Evolutionary conservation across 2,797 vertebrate genomes (phyloP), one percentile per base, ranked within the genome.

Genomic region (Crossoptilon crossoptilon): DNA sequence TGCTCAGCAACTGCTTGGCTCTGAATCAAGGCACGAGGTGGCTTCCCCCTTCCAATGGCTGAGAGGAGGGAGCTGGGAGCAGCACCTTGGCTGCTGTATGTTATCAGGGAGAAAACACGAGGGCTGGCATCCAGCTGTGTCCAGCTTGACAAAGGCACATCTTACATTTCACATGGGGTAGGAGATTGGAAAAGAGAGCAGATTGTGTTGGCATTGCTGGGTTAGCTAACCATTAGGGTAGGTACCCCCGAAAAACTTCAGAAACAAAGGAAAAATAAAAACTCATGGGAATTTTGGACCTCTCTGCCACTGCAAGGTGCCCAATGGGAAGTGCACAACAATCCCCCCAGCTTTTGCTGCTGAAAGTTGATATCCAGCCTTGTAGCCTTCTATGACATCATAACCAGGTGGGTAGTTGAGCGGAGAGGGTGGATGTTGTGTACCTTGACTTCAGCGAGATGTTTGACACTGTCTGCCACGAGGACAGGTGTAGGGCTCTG

Each of bases 141-240:
- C 62, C 79, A 70, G 37, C 44, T 27, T 4, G 2, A 7, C 15
- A 21, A 64, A 77, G 31, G 16, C 16, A 39, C 29, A 43, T 33
- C 14, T 53, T 15, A 21, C 24, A 44, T 17, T 27, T 53, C 16
- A 24, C 9, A 2, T 3, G 5, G 1, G 1, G n/a, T 33, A 53
- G 67, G 29, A 70, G 39, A 70, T 37, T 2, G 51, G 51, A 6
- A 60, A 9, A 6, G 33, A 84, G 56, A 76, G 71, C 31, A 51
- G 24, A 21, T 22, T 18, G 33, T 0, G 0, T 0, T 35, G 78
- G 6, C 0, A 0, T 11, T 8, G 12, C 14, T 55, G 11, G 9
- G 9, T 85, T 83, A 41, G 3, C 26, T 37, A n/a, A 31, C 33
- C 15, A 22, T 56, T 44, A 31, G 6, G 8, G 31, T 14, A 15